Evolutionary conservation across 2,797 vertebrate species (phyloP), one percentile per base, ranked within the genome.

Genomic region (Chloroceryle inda): DNA sequence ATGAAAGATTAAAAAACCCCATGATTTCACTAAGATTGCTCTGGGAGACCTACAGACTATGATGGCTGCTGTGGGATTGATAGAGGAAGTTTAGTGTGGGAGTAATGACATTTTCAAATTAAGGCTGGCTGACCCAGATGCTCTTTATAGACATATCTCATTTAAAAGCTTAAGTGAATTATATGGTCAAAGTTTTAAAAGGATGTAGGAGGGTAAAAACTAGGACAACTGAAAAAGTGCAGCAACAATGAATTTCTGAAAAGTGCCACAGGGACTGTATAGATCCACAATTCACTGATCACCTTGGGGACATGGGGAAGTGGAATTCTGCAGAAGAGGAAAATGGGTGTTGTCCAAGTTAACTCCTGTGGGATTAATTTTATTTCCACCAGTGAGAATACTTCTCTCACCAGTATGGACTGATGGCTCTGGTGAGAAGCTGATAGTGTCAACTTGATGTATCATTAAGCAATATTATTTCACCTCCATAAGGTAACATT

Each of bases 81-180:
- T 59, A 33, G 38, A 50, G 62, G 62, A 83, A 82, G 15, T 82
- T 94, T 82, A 62, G 37, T 63, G 91, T 94, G 71, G 89, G 87
- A 91, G 94, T 96, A 88, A 96, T 74, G 71, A 69, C 38, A 40
- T 87, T 94, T 92, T 92, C 84, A 94, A 95, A 92, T 94, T 73
- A 94, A 89, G 75, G 15, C 81, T 92, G 91, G 47, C 74, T 92
- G 91, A 89, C 78, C 95, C 89, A 95, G 45, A 29, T 85, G 55
- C 74, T 91, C 89, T 89, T 91, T 91, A 92, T 91, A 91, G 91
- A 82, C 12, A 17, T 77, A 81, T 23, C 91, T 96, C 63, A 83
- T 76, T 96, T 95, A 85, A 71, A 89, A 87, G 47, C 38, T 82
- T 69, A 89, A 77, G 68, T 77, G 85, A 91, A 91, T 89, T 73